Conservation (phyloP, 2,797 vertebrate species). For the Cirrhinus mrigala region DNA sequence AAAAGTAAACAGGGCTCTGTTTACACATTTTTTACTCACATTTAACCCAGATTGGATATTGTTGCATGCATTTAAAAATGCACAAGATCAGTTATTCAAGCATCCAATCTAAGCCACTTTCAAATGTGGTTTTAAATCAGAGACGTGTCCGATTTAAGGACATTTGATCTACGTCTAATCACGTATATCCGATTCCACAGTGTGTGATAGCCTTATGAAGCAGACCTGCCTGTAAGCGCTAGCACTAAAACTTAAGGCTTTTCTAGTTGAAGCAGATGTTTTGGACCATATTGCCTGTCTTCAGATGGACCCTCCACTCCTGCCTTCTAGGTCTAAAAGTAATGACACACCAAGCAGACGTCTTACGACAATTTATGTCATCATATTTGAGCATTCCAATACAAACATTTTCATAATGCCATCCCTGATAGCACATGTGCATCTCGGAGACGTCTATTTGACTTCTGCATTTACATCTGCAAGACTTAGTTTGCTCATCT, state of each 20-base stretch:
- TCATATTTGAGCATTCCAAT: not conserved
- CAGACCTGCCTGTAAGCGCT: not conserved
- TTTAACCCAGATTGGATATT: not conserved
- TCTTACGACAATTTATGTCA: not conserved
- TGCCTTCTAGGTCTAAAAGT: not conserved
- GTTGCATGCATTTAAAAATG: not conserved
- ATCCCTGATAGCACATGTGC: too few species aligned
- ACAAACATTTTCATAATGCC: not conserved
- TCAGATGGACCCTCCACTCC: not conserved
- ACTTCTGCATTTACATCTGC: too few species aligned
- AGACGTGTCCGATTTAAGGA: not conserved
- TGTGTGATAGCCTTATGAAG: not conserved
- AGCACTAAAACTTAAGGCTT: not conserved
- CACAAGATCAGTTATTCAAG: not conserved
- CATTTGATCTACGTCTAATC: not conserved
- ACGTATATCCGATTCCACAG: not conserved
- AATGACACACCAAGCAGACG: not conserved
- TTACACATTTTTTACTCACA: not conserved
- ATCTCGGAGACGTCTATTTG: too few species aligned
- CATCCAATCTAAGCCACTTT: not conserved
- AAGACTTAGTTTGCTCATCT: too few species aligned
- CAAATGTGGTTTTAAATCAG: not conserved
- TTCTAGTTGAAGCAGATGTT: not conserved
- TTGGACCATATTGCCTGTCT: not conserved
- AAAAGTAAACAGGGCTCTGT: not conserved